Evolutionary conservation across 37 sponge, comb jelly and placozoan genomes (phyloP).

Genomic region (Crambe crambe): DNA sequence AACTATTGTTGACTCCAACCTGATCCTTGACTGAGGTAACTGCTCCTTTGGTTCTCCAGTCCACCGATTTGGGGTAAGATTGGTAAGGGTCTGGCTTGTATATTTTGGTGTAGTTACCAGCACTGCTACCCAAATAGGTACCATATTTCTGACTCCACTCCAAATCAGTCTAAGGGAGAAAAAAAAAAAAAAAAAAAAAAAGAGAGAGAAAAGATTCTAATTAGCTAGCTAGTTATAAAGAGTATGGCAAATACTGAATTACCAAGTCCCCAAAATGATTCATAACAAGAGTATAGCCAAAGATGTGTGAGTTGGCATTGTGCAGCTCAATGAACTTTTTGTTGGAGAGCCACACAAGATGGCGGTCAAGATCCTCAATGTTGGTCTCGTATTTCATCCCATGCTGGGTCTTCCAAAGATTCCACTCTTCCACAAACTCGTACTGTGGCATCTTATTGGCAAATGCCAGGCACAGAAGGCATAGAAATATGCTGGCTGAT

Average conservation of each 20-base stretch:
- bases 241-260: no score
- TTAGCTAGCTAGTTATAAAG: background rate
- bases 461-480: background rate
- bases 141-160: conserved; percentile 31
- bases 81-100: conserved; percentile 5
- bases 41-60: conserved; percentile 88
- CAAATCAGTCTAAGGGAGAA: conserved; percentile 10
- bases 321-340: conserved; percentile 70
- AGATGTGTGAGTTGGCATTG: conserved; percentile 56
- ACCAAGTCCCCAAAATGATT: conserved; percentile 80
- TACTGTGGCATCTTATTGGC: background rate
- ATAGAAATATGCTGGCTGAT: conserved; percentile 7
- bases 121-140: background rate
- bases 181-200: no score
- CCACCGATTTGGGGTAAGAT: conserved; percentile 53
- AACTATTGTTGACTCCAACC: conserved; percentile 4
- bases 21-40: conserved; percentile 72
- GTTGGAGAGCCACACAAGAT: conserved; percentile 59
- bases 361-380: conserved; percentile 38
- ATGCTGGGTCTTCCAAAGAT: conserved; percentile 53
- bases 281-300: conserved; percentile 70
- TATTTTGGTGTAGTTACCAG: conserved; percentile 18
- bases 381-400: conserved; percentile 40
- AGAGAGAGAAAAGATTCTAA: background rate
- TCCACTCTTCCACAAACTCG: conserved; percentile 67